Conservation (phyloP, 2,113 vertebrate genomes). For the Bubo scandiacus region DNA sequence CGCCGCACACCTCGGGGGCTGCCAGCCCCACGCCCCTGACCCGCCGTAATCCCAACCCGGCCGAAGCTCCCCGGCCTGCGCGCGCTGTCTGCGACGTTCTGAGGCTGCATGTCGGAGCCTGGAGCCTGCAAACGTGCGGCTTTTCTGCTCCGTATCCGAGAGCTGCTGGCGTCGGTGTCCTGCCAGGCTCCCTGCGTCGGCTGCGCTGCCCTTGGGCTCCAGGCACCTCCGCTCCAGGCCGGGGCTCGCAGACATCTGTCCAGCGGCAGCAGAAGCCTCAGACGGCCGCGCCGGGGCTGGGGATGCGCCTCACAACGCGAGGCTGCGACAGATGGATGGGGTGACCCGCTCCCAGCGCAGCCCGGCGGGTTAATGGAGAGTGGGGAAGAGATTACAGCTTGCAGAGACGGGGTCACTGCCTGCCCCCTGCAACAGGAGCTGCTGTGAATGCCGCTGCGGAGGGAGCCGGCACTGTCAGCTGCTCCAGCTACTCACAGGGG, state of each 20-base stretch:
- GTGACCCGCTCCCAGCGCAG: neutral
- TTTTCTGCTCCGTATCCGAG: rapidly evolving
- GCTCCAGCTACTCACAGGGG: neutral
- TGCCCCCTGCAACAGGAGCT: neutral
- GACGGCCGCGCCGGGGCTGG: neutral
- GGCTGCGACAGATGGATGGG: neutral
- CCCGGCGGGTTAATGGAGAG: neutral
- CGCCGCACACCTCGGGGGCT: rapidly evolving
- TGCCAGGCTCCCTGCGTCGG: neutral
- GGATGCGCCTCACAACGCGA: rapidly evolving
- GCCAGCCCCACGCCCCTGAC: neutral
- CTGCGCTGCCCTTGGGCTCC: neutral
- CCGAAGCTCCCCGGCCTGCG: neutral
- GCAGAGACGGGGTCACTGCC: neutral
- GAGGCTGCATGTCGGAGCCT: neutral
- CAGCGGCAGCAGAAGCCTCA: neutral
- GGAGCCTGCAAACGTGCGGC: rapidly evolving
- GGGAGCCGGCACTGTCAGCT: neutral
- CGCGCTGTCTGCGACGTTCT: neutral
- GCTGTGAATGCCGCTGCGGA: neutral
- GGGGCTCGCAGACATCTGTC: rapidly evolving
- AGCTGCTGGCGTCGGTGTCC: neutral
- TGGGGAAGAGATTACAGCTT: neutral
- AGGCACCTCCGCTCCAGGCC: neutral
- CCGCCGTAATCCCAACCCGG: rapidly evolving